Evolutionary conservation across 1,140 invertebrate species (phyloP).

Genomic region (Drosophila lowei): DNA sequence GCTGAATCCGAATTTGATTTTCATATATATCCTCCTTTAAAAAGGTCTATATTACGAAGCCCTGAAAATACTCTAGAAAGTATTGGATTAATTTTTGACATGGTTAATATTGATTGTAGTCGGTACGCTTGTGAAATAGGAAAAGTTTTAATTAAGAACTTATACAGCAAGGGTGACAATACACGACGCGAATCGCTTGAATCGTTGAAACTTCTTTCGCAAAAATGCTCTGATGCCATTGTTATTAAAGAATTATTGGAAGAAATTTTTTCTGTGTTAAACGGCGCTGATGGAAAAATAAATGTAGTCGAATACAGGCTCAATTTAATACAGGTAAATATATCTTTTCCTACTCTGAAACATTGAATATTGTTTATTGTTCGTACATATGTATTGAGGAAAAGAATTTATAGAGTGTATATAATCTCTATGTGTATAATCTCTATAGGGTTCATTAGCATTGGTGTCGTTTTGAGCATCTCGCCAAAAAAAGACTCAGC

Average conservation of each 20-base stretch:
- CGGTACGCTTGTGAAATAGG: slow-evolving; percentile 91
- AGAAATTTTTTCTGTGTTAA: slow-evolving; percentile 91
- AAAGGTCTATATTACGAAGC: slow-evolving; percentile 96
- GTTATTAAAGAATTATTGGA: slow-evolving; percentile 88
- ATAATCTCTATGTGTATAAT: no score
- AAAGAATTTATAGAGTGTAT: no score
- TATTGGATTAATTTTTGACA: slow-evolving; percentile 89
- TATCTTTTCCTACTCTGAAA: not conserved
- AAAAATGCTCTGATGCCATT: slow-evolving; percentile 88
- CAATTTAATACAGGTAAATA: slow-evolving; percentile 90
- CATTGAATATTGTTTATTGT: no score
- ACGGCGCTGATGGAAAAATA: slow-evolving; percentile 96
- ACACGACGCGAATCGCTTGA: slow-evolving; percentile 88
- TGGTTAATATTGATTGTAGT: slow-evolving; percentile 91
- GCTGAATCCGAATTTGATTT: slow-evolving; percentile 90
- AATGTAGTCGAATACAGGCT: slow-evolving; percentile 94
- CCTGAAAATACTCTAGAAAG: slow-evolving; percentile 95
- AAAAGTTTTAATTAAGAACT: slow-evolving; percentile 90
- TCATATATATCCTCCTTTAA: slow-evolving; percentile 91
- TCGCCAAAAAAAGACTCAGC: no score
- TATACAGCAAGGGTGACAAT: slow-evolving; percentile 92
- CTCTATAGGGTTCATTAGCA: no score
- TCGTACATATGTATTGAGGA: no score
- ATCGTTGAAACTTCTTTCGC: slow-evolving; percentile 88
- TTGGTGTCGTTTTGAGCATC: no score